Base-by-base conservation (phyloP, 2,888 invertebrate genomes). In the Pristionchus mayeri region DNA sequence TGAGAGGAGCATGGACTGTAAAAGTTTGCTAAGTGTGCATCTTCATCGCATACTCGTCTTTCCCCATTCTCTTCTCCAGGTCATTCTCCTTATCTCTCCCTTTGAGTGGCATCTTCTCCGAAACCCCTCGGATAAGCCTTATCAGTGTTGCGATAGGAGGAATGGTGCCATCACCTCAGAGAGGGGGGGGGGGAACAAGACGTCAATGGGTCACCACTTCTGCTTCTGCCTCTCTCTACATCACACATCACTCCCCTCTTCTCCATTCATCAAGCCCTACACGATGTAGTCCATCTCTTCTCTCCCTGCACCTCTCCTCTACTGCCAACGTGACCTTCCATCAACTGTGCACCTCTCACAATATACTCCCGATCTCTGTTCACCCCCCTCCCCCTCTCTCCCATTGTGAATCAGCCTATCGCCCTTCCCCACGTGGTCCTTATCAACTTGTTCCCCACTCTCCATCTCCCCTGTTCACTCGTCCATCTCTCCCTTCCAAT, bases 281-380 rank as follows among this genome's bases (percentile, higher is more conserved):
- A 75, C 44, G 18, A 6, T 75, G 44, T 75, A 75, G 75, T n/a
- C 48, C 44, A 48, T 75, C 13, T 67, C 54, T 54, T n/a, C 37
- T 37, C 27, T 37, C 67, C 34, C 34, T 67, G 48, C 48, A 75
- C 75, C 75, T 75, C 75, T 75, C n/a, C 71, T 71, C n/a, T 40
- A n/a, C 21, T 24, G 34, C 71, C 34, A 40, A 9, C 18, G 34
- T 40, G 48, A 75, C 75, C 75, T 48, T 75, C 27, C 24, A 40
- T 24, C 24, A n/a, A 44, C 40, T 75, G 44, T 24, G 13, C 21
- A 40, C 3, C 44, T 75, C 40, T 75, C 75, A 75, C 11, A 67
- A 21, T 9, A 4, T 7, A 24, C 18, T 21, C 18, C 21, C 60
- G 3, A 6, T 60, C 67, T 37, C 67, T 67, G 21, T 54, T 21